Evolutionary conservation across 1,140 invertebrate genomes (phyloP).

Genomic region (Tetraneura akinire): DNA sequence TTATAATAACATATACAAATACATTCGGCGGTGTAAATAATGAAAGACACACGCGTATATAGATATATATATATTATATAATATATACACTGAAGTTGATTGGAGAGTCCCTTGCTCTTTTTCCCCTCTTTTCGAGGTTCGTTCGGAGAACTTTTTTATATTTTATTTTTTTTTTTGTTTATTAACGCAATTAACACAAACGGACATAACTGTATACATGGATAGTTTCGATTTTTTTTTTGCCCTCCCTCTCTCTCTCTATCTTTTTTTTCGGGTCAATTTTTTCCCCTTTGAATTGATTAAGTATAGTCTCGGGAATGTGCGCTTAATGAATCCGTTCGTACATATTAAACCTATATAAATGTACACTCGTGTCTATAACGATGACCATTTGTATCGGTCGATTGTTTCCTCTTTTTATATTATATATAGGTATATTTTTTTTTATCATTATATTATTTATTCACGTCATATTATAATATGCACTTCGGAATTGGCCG

Average conservation of each 20-base stretch:
- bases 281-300: slow-evolving; percentile 24
- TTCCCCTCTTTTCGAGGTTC: background rate
- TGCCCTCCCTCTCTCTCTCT: no score
- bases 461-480: background rate
- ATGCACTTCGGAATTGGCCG: background rate
- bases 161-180: slow-evolving; percentile 12
- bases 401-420: slow-evolving; percentile 14
- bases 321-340: slow-evolving; percentile 45
- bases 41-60: background rate
- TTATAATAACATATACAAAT: slow-evolving; percentile 15
- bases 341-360: background rate
- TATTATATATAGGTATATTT: no score
- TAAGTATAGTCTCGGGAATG: slow-evolving; percentile 44
- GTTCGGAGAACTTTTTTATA: background rate
- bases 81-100: slow-evolving; percentile 40
- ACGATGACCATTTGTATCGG: slow-evolving; percentile 35
- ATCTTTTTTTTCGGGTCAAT: background rate
- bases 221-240: slow-evolving; percentile 55
- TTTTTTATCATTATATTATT: slow-evolving; percentile 1
- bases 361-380: background rate
- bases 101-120: slow-evolving; percentile 9
- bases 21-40: slow-evolving; percentile 5
- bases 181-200: slow-evolving; percentile 41
- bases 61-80: no score
- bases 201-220: slow-evolving; percentile 41